Evolutionary conservation across 2,113 vertebrate species (phyloP), one percentile per base, ranked within the genome.

Genomic region (human (Homo sapiens)): DNA sequence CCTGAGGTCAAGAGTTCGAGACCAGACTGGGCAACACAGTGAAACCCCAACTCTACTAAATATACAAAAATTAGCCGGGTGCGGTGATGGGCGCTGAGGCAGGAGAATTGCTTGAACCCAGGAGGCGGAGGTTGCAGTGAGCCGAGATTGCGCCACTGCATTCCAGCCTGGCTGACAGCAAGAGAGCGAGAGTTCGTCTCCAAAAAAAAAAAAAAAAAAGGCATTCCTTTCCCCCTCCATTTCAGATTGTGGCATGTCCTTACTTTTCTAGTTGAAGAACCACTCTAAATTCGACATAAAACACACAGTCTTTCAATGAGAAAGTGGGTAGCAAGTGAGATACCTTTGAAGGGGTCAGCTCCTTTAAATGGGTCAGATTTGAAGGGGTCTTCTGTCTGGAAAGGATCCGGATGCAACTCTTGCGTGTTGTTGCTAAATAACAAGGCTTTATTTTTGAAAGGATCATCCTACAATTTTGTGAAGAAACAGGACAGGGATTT

Each of bases 341-440:
- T 98, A 97, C 98, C 98, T 99, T 99, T 98, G 96, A 99, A 98
- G 17, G 97, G 98, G 55, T 98, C 98, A 17, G 98, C 98, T 99
- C 99, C 99, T 98, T 99, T 99, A 96, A 99, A 99, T 0, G 99
- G 99, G 97, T 99, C 99, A 0, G 99, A 99, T 98, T 99, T 99
- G 98, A 99, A 99, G 57, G 99, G 99, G 98, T 99, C 99, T 97
- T 99, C 99, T 1, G 99, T 98, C 98, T 99, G 99, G 98, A 99
- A 99, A 43, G 99, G 99, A 97, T 99, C 99, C 27, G 99, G 93
- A 43, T 99, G 99, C 95, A 99, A 95, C 50, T 99, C 99, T 57
- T 99, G 99, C 8, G 98, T 96, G 40, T 98, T 99, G 97, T 97
- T 99, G 98, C 98, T 99, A 97, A 99, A 99, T 95, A 99, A 98